Evolutionary conservation across 1,140 invertebrate species (phyloP), one percentile per base, ranked within the genome.

Genomic region (Leptopilina clavipes): DNA sequence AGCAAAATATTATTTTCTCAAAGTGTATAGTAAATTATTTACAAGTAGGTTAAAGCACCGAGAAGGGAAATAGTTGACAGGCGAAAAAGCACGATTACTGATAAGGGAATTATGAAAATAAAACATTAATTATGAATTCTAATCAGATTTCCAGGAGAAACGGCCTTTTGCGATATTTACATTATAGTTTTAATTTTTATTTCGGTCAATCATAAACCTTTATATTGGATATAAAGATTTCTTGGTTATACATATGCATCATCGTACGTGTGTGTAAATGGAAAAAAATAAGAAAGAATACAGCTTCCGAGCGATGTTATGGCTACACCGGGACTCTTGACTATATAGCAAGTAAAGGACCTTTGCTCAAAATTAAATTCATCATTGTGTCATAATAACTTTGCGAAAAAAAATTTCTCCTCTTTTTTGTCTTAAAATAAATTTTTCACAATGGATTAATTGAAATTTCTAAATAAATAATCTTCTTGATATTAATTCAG

Each of bases 231-330:
- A 8, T 40, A 48, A 9, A 18, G 12, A 18, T 73, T 22, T 54
- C 22, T 52, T 22, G 22, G 1, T 40, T 40, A 40, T 40, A 17
- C 2, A 25, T 17, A 54, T 54, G 45, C 19, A n/a, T 52, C 12
- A 54, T 48, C 45, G 22, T 76, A 76, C 44, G 77, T 44, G 52
- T 72, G 75, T 40, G 71, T 76, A 81, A 71, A 8, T 48, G 54
- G 22, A 70, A 74, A 59, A 70, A 73, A 75, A 76, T 19, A 76
- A 81, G 70, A 78, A 75, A 77, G 31, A 77, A 37, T 73, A 82
- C 79, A 72, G 73, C 75, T 31, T 31, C 19, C 44, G 74, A 75
- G 81, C 74, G 79, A 88, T 89, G 87, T 89, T 89, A 88, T 89
- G 87, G 86, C 87, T 89, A 88, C 87, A 81, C 25, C 25, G 75